Evolutionary conservation across 1,140 invertebrate genomes (phyloP), one percentile per base, ranked within the genome.

Genomic region (Heliconius himera): DNA sequence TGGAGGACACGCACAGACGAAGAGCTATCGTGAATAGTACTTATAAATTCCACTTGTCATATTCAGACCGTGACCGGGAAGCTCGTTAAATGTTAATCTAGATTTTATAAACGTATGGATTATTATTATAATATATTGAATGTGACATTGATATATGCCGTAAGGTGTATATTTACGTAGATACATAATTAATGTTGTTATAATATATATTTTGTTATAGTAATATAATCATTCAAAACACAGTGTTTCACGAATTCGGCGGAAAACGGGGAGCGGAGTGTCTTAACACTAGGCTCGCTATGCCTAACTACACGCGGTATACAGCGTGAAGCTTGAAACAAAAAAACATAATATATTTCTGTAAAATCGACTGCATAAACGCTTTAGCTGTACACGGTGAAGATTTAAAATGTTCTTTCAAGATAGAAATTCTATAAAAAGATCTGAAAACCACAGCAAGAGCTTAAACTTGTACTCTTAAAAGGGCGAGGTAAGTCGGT

Each of bases 391-490:
- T 56, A 22, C 54, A 22, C 8, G 1, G 22, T 0, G n/a, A 22
- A 56, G 54, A 56, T 22, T 11, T 56, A 56, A 56, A 56, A 22
- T 9, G 60, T 66, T 66, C 18, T 18, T 78, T 66, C 11, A 74
- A 78, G 72, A 74, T 33, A 49, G 41, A 70, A 76, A 36, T 46
- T 26, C 38, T 49, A 73, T 72, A 70, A 74, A 75, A 77, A 74
- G 33, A 13, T 38, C 41, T 54, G 60, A 76, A 76, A 81, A 81
- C 71, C 13, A 60, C 46, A 76, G 73, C 60, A 72, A 81, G 77
- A 81, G 77, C 80, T 81, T 81, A 76, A 81, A 54, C 73, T 66
- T 81, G 80, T 81, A 76, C 22, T 36, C 74, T 78, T 81, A 76
- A 81, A 81, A 81, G 71, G 49, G 73, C 70, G 29, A 66, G 74